These are phyloP conservation scores for Acrocyrtus sp. DNA, from an alignment of 2,888 invertebrate genomes.

Conservation along the genomic window DNA sequence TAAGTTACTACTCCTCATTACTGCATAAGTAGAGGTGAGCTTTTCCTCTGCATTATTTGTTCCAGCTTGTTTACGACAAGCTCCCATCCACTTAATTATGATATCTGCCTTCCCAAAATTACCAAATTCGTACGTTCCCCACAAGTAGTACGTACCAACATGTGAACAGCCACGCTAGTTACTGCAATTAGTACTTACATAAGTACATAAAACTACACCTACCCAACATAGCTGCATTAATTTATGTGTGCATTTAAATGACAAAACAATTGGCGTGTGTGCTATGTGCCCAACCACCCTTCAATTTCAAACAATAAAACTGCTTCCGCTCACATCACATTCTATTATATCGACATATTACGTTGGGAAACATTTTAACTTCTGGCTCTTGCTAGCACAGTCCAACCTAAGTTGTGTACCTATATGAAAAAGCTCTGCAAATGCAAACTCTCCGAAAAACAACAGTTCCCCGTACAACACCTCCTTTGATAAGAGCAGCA, in stretches of 20 bases:
- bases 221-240: background rate
- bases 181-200: background rate
- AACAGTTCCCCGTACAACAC: background rate
- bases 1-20: too few species aligned
- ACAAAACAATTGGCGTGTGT: background rate
- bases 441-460: background rate
- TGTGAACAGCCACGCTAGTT: background rate
- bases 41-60: too few species aligned
- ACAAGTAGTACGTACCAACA: background rate
- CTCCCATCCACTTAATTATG: background rate
- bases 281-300: constrained; percentile 11
- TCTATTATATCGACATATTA: background rate
- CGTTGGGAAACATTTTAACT: background rate
- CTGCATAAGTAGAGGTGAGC: too few species aligned
- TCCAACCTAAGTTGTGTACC: too few species aligned
- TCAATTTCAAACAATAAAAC: constrained; percentile 51
- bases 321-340: constrained; percentile 22
- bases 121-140: background rate
- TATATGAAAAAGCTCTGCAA: background rate
- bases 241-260: background rate
- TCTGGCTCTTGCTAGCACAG: background rate
- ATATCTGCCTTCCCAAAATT: background rate
- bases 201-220: too few species aligned
- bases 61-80: too few species aligned
- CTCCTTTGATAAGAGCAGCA: background rate